These are phyloP conservation scores for Urosaurus nigricauda DNA, from an alignment of 2,797 vertebrate genomes.

Conservation along the genomic window DNA sequence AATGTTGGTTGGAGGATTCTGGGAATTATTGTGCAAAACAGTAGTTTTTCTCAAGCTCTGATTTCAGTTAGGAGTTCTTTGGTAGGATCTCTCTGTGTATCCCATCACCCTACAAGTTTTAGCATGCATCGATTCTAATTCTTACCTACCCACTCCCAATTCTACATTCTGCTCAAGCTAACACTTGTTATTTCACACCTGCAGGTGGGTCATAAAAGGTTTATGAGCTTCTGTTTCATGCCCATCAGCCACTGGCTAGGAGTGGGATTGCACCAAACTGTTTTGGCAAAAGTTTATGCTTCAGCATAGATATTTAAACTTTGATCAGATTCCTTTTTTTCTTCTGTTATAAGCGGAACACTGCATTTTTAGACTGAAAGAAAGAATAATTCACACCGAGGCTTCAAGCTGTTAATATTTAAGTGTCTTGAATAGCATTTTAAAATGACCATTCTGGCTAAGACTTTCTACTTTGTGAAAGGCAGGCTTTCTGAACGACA, in stretches of 20 bases:
- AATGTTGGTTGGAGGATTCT: no score
- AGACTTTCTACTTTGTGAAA: conserved; percentile 31
- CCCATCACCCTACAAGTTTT: background rate
- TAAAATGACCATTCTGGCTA: background rate
- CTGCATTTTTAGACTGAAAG: conserved; percentile 33
- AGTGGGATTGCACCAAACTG: conserved; percentile 47
- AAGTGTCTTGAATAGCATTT: conserved; percentile 32
- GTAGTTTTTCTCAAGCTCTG: no score
- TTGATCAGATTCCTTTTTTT: conserved; percentile 37
- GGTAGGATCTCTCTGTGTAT: background rate
- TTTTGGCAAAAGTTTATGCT: conserved; percentile 42
- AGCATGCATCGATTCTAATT: background rate
- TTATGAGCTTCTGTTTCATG: conserved; percentile 34
- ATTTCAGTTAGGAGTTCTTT: background rate
- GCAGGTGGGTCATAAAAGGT: conserved; percentile 34
- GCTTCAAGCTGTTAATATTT: conserved; percentile 37
- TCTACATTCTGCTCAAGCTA: conserved; percentile 17
- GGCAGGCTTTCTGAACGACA: conserved; percentile 27
- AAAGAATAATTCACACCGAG: conserved; percentile 41
- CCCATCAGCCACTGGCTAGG: conserved; percentile 47
- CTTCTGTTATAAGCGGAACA: conserved; percentile 42
- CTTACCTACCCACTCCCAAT: background rate
- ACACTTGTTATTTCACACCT: background rate
- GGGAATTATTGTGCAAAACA: no score
- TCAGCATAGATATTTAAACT: conserved; percentile 42